Base-by-base conservation (phyloP, 2,797 vertebrate species). In the Danionella dracula region DNA sequence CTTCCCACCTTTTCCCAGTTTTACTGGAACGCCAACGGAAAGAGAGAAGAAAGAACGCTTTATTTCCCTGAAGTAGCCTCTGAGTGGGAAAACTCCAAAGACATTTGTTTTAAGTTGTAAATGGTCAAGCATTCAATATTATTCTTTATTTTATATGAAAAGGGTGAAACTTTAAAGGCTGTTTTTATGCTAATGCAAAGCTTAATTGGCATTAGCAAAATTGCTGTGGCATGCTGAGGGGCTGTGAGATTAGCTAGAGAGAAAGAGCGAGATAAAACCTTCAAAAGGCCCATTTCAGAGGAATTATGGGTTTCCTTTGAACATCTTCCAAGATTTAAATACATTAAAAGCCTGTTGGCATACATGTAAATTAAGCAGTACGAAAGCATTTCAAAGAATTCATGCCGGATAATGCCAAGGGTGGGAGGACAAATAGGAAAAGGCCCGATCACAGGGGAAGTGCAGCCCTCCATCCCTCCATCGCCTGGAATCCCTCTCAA, bases 151-250 rank as follows among this genome's bases (percentile, higher is more conserved):
- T 87, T 87, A 87, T 76, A 62, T 68, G 68, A 58, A 53, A 46
- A 68, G 68, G 65, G 55, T 1, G 32, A 88, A 91, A 92, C 87
- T 91, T 93, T 91, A 91, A 93, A 94, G 92, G 89, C 88, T 87
- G 88, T 93, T 89, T 91, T 95, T 94, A 95, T 97, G 92, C 91
- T 95, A 96, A 95, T 91, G 90, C 93, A 90, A 89, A 90, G 87
- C 92, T 93, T 94, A 97, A 94, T 93, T 95, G 94, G 93, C 93
- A 93, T 97, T 93, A 92, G 90, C 93, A 93, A 96, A 97, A 94
- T 93, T 93, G 90, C 92, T 93, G 91, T 95, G 93, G 94, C 94
- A 92, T 93, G 92, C 90, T 91, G 92, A 93, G 91, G 92, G 92
- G 86, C 90, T 93, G 86, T 89, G 88, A 95, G 93, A 95, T 95